These are phyloP conservation scores for Drosophila insularis DNA, from an alignment of 1,140 invertebrate species.

Conservation along the genomic window DNA sequence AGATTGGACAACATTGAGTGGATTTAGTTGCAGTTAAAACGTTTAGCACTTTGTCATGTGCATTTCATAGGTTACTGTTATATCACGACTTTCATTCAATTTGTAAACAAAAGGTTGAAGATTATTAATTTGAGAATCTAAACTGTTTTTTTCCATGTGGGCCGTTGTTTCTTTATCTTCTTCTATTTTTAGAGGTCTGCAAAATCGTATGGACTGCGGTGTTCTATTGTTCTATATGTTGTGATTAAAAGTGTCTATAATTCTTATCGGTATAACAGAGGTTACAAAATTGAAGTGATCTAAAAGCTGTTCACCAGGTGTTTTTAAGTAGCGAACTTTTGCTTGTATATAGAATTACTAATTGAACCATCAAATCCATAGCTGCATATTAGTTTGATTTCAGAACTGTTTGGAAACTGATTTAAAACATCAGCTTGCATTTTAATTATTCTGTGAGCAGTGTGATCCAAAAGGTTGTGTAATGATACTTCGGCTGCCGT, in stretches of 20 bases:
- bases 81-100: no score
- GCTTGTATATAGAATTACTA: constrained; percentile 22
- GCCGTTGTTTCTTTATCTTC: no score
- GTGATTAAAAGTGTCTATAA: constrained; percentile 4
- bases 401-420: constrained; percentile 3
- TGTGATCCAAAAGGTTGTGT: constrained; percentile 31
- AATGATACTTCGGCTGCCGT: constrained; percentile 19
- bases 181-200: no score
- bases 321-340: constrained; percentile 21
- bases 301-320: neutral
- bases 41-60: neutral
- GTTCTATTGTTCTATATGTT: neutral
- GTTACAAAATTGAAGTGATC: constrained; percentile 20
- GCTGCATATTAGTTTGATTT: constrained; percentile 32
- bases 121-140: no score
- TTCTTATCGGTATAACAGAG: constrained; percentile 18
- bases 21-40: neutral
- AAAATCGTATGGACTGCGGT: neutral
- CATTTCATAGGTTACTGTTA: neutral
- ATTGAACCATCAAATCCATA: constrained; percentile 35
- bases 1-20: neutral
- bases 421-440: constrained; percentile 26
- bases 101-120: no score
- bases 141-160: no score
- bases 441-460: constrained; percentile 20